Percentiles rank a stretch among this genome's conserved stretches.
phyloP scores from a whole-genome alignment of 2,888 invertebrate genomes.

The Pyrochroa serraticornis region DNA sequence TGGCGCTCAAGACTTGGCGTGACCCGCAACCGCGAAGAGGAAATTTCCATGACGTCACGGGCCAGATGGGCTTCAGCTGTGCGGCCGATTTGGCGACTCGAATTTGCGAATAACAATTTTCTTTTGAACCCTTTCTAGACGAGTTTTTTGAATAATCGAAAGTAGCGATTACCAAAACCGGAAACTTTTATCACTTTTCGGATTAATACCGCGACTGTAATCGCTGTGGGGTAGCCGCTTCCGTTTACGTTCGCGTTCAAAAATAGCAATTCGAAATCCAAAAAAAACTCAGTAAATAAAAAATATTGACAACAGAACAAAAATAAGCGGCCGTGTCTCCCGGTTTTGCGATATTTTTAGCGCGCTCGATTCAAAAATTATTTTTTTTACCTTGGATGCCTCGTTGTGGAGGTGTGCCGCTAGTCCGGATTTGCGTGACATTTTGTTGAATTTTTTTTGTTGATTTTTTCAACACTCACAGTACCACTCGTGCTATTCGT shows the following conservation, averaged over 20 bases:
- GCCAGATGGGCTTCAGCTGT: not conserved
- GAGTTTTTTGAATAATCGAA: too few species aligned
- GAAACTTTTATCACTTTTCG: too few species aligned
- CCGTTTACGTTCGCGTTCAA: too few species aligned
- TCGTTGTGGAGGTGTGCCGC: slow-evolving; percentile 41
- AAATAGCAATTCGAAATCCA: not conserved
- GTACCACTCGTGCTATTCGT: slow-evolving; percentile 10
- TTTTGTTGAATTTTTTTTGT: slow-evolving; percentile 31
- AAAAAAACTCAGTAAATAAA: slow-evolving; percentile 1
- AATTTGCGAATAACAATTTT: too few species aligned
- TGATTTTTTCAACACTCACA: slow-evolving; percentile 10
- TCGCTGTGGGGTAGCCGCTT: too few species aligned
- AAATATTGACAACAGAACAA: slow-evolving; percentile 18
- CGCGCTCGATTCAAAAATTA: slow-evolving; percentile 31
- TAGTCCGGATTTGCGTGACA: slow-evolving; percentile 46
- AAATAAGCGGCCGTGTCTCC: slow-evolving; percentile 7
- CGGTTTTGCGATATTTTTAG: slow-evolving; percentile 11
- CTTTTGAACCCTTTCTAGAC: too few species aligned
- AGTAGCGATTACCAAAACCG: too few species aligned
- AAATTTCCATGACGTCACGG: slow-evolving; percentile 34
- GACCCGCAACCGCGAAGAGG: slow-evolving; percentile 9
- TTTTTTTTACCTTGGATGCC: slow-evolving; percentile 47
- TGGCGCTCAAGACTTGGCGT: too few species aligned
- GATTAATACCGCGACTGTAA: too few species aligned
- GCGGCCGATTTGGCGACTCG: too few species aligned